phyloP scores from a whole-genome alignment of 2,113 vertebrate genomes.

The Crotalus helleri region DNA sequence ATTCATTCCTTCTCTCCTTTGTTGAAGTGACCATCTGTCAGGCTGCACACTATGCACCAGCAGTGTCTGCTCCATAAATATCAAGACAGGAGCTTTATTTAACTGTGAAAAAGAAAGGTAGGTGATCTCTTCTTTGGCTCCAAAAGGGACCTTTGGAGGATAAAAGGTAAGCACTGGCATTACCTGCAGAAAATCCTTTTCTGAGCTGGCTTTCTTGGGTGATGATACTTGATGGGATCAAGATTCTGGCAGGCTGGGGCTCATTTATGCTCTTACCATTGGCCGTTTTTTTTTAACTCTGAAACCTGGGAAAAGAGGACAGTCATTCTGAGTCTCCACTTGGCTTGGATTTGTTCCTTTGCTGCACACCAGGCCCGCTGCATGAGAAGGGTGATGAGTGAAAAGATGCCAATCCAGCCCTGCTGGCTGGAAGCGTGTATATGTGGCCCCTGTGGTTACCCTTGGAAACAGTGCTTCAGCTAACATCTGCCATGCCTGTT shows the following conservation, averaged over 20 bases:
- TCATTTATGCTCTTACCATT: not conserved
- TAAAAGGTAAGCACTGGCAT: not conserved
- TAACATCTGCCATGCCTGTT: slow-evolving; percentile 25
- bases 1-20: slow-evolving; percentile 53
- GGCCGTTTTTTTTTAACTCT: slow-evolving; percentile 15
- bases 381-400: not conserved
- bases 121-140: not conserved
- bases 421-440: not conserved
- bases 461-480: slow-evolving; percentile 21
- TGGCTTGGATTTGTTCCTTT: slow-evolving; percentile 12
- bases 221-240: slow-evolving; percentile 2
- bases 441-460: not conserved
- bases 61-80: slow-evolving; percentile 49
- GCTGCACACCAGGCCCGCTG: not conserved
- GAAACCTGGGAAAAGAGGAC: not conserved
- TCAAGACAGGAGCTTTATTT: slow-evolving; percentile 48
- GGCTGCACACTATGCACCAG: not conserved
- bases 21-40: slow-evolving; percentile 62
- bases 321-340: not conserved
- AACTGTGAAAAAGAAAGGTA: slow-evolving; percentile 29
- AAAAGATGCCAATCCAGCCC: not conserved
- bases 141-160: not conserved
- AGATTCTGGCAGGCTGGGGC: not conserved
- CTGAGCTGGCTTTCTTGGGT: not conserved
- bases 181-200: fast-evolving